Conservation (phyloP, 2,888 invertebrate species). For the Strigamia crassipes region DNA sequence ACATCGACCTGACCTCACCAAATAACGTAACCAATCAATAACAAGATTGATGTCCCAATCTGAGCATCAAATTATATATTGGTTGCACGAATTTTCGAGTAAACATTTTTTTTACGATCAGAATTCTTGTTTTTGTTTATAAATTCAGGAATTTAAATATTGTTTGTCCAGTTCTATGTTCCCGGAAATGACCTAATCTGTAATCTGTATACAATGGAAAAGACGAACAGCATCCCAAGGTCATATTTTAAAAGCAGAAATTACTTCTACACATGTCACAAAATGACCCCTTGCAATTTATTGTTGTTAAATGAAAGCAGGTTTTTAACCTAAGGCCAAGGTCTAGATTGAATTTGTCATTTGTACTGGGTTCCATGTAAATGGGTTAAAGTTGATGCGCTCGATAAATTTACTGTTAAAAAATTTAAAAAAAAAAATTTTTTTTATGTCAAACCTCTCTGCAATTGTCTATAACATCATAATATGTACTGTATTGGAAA, state of each 20-base stretch:
- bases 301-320: conserved; percentile 10
- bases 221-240: background rate
- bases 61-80: too few relatives aligned
- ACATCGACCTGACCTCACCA: background rate
- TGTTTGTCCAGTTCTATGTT: background rate
- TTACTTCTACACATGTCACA: conserved; percentile 25
- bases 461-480: background rate
- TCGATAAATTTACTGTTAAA: background rate
- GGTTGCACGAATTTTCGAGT: too few relatives aligned
- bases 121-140: background rate
- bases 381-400: conserved; percentile 10
- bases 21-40: background rate
- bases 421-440: background rate
- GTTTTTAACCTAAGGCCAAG: conserved; percentile 39
- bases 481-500: background rate
- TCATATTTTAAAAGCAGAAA: conserved; percentile 22
- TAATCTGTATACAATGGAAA: conserved; percentile 21
- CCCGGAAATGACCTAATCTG: conserved; percentile 15
- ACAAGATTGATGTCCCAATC: background rate
- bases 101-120: background rate
- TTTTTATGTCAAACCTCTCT: background rate
- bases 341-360: conserved; percentile 23
- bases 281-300: conserved; percentile 25
- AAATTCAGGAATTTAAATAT: background rate
- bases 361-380: background rate